phyloP scores from a whole-genome alignment of 2,888 invertebrate genomes.

The Sycophila texana region DNA sequence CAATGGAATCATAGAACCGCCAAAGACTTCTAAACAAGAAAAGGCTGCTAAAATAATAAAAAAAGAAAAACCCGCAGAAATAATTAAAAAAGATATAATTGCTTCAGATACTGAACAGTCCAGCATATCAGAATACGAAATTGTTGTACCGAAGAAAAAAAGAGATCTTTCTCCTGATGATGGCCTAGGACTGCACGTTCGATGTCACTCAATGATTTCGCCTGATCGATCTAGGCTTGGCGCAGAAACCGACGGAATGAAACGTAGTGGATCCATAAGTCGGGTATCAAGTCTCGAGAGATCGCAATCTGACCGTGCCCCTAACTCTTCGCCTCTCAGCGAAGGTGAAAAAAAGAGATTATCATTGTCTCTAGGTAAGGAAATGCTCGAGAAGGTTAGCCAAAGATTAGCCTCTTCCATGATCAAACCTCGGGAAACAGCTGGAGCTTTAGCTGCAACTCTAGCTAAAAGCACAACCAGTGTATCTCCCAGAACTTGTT shows the following conservation, averaged over 20 bases:
- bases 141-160: constrained; percentile 66
- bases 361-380: constrained; percentile 84
- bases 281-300: constrained; percentile 64
- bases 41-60: background rate
- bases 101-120: constrained; percentile 42
- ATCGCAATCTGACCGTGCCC: constrained; percentile 60
- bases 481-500: constrained; percentile 76
- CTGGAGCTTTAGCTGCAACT: constrained; percentile 80
- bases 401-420: constrained; percentile 69
- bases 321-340: constrained; percentile 70
- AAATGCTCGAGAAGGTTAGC: constrained; percentile 82
- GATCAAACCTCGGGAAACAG: constrained; percentile 74
- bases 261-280: constrained; percentile 68
- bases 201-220: constrained; percentile 72
- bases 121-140: constrained; percentile 64
- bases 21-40: constrained; percentile 7
- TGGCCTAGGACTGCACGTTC: constrained; percentile 67
- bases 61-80: background rate
- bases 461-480: constrained; percentile 70
- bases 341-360: constrained; percentile 86
- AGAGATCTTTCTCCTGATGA: constrained; percentile 59
- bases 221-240: constrained; percentile 57
- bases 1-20: constrained; percentile 48
- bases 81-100: background rate
- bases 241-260: constrained; percentile 56